These are phyloP conservation scores for Volucella bombylans DNA, from an alignment of 2,888 invertebrate genomes.

Conservation along the genomic window DNA sequence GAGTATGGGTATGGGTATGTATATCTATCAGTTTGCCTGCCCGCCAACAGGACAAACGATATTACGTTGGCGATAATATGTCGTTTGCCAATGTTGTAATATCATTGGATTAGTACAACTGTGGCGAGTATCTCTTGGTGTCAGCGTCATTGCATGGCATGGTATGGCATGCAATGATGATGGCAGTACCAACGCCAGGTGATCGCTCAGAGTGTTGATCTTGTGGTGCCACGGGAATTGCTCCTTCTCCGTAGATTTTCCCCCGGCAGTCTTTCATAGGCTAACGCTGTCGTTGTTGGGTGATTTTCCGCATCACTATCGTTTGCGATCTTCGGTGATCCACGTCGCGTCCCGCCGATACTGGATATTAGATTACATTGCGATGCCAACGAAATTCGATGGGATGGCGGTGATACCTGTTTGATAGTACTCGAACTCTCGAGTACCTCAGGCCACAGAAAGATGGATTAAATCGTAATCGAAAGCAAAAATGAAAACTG, in stretches of 20 bases:
- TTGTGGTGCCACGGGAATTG: conserved; percentile 61
- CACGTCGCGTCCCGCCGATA: conserved; percentile 11
- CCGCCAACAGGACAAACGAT: conserved; percentile 63
- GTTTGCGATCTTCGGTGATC: conserved; percentile 35
- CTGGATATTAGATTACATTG: conserved; percentile 56
- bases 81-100: conserved; percentile 71
- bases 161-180: too few relatives aligned
- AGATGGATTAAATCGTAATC: conserved; percentile 61
- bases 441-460: conserved; percentile 16
- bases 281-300: conserved; percentile 4
- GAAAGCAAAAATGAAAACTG: conserved; percentile 66
- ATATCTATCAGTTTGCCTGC: conserved; percentile 7
- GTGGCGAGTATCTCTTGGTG: not conserved
- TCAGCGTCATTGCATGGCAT: conserved; percentile 1
- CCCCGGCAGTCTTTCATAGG: conserved; percentile 32
- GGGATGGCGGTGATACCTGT: conserved; percentile 36
- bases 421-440: conserved; percentile 26
- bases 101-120: conserved; percentile 63
- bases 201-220: conserved; percentile 68
- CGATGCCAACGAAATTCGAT: conserved; percentile 49
- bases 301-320: conserved; percentile 59
- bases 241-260: conserved; percentile 59
- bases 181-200: conserved; percentile 33
- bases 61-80: conserved; percentile 70
- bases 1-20: too few relatives aligned